Conservation (phyloP, 2,888 invertebrate species). For the Drosophila pseudotalamancana region DNA sequence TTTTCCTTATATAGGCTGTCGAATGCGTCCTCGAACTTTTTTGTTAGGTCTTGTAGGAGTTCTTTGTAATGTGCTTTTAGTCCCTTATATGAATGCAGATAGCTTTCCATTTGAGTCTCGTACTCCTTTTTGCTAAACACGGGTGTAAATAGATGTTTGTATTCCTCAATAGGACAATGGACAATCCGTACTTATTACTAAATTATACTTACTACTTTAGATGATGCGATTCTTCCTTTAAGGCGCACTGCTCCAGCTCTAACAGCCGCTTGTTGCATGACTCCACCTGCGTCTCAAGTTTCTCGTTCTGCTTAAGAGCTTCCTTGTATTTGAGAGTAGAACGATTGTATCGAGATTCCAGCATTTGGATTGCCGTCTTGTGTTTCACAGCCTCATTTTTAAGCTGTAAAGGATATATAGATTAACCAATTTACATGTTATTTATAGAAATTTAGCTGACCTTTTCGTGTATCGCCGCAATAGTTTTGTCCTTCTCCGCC, state of each 20-base stretch:
- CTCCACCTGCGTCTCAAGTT: constrained; percentile 82
- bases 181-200: too few species aligned
- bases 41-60: constrained; percentile 87
- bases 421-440: not conserved
- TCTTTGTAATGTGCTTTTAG: constrained; percentile 86
- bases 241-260: constrained; percentile 86
- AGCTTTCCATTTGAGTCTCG: constrained; percentile 62
- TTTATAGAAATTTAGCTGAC: constrained; percentile 28
- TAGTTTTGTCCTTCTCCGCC: constrained; percentile 86
- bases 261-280: constrained; percentile 81
- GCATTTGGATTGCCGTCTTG: constrained; percentile 61
- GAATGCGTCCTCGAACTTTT: constrained; percentile 87
- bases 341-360: constrained; percentile 81
- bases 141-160: too few species aligned
- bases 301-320: constrained; percentile 63
- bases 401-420: constrained; percentile 37
- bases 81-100: constrained; percentile 55
- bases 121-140: constrained; percentile 50
- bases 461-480: constrained; percentile 85
- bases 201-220: constrained; percentile 2
- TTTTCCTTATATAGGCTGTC: constrained; percentile 86
- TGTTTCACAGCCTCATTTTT: constrained; percentile 55
- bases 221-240: constrained; percentile 85
- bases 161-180: too few species aligned
- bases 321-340: constrained; percentile 75